Base-by-base conservation (phyloP, 2,113 vertebrate genomes). In the Actenoides hombroni region DNA sequence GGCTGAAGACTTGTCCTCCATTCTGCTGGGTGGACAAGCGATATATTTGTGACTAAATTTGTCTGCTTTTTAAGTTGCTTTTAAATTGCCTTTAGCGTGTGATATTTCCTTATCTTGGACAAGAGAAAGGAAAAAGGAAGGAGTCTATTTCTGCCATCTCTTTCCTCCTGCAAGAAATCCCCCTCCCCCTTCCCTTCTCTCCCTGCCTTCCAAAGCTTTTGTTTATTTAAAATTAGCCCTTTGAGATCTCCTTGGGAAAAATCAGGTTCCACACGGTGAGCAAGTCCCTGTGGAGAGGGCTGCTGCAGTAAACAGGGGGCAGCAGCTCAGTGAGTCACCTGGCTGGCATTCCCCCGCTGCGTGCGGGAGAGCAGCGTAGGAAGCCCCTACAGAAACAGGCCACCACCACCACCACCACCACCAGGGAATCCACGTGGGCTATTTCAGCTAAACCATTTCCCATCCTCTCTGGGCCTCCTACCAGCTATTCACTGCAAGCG, bases 211-310 rank as follows among this genome's bases (percentile, higher is more conserved):
- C 88, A 96, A 93, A 93, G 84, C 96, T 96, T 97, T 97, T 97
- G 96, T 98, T 96, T 44, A 86, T 88, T 96, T 97, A 96, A 96
- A 95, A 97, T 97, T 96, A 96, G 95, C 88, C 84, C 82, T 97
- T 97, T 96, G 92, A 94, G 96, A 31, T 75, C 89, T 69, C 92
- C 94, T 95, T 97, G 97, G 97, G 97, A 98, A 98, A 98, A 96
- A 82, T 70, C 53, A 33, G 59, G 24, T 60, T 75, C 53, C 10
- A 11, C 78, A 28, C 37, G 4, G 83, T 2, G 10, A 83, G 59
- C 26, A 77, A 89, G 83, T 94, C 97, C 91, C 94, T 21, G 51
- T 60, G 97, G 97, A 92, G 67, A 65, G 29, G 31, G 61, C 54
- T 67, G 42, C 40, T 54, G 90, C 86, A 54, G 90, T 93, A 94